phyloP scores from a whole-genome alignment of 2,888 invertebrate species.

The Pimpla rufipes region DNA sequence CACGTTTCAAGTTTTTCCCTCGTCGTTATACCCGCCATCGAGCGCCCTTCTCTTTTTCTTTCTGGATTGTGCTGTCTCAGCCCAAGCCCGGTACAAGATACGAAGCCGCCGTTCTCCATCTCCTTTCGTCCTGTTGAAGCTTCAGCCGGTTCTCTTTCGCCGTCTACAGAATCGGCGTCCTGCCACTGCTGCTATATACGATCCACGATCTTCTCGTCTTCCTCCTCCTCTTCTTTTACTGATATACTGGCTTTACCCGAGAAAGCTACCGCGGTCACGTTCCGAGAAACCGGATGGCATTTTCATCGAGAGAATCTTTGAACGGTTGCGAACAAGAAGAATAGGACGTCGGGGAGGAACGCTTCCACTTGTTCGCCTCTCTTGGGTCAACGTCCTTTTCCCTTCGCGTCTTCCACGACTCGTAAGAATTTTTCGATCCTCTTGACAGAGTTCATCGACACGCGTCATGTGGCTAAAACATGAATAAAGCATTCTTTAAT shows the following conservation, averaged over 20 bases:
- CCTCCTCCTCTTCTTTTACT: slow-evolving; percentile 25
- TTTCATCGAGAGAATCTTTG: slow-evolving; percentile 70
- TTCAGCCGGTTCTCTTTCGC: slow-evolving; percentile 31
- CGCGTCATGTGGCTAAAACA: background rate
- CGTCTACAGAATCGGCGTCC: slow-evolving; percentile 45
- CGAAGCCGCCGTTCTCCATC: slow-evolving; percentile 19
- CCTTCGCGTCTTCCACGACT: background rate
- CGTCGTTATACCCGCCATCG: slow-evolving; percentile 38
- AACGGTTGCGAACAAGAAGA: slow-evolving; percentile 42
- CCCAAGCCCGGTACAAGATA: slow-evolving; percentile 14
- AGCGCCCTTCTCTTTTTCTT: slow-evolving; percentile 17
- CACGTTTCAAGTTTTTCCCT: slow-evolving; percentile 45
- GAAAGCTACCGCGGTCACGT: slow-evolving; percentile 72
- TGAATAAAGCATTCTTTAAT: background rate
- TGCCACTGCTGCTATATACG: background rate
- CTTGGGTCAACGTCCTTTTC: slow-evolving; percentile 60
- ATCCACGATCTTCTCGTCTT: slow-evolving; percentile 38
- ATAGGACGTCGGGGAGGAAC: slow-evolving; percentile 57
- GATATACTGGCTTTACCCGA: slow-evolving; percentile 57
- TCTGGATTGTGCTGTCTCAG: slow-evolving; percentile 42
- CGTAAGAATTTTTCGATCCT: slow-evolving; percentile 16
- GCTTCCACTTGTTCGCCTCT: slow-evolving; percentile 58
- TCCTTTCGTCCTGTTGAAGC: slow-evolving; percentile 26
- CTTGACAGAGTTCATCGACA: slow-evolving; percentile 18
- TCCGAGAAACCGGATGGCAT: slow-evolving; percentile 74